phyloP scores from a whole-genome alignment of 2,113 vertebrate species.

The Tringa solitaria region DNA sequence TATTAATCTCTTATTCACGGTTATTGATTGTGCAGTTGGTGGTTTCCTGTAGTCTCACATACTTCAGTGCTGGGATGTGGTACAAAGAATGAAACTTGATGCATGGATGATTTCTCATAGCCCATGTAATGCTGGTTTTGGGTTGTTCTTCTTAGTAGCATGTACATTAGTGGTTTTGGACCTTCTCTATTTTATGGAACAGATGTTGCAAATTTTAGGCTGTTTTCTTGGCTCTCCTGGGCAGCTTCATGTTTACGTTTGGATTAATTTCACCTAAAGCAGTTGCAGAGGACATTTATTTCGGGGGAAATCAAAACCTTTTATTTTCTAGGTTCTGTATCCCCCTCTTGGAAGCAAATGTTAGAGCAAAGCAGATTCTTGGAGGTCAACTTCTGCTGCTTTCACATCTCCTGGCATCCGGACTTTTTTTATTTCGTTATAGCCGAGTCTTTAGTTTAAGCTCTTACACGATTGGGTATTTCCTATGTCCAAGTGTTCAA shows the following conservation, averaged over 20 bases:
- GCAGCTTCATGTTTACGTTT: neutral
- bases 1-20: neutral
- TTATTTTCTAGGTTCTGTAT: neutral
- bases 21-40: neutral
- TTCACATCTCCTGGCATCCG: neutral
- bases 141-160: neutral
- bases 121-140: neutral
- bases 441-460: neutral
- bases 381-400: neutral
- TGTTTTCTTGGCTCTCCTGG: neutral
- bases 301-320: neutral
- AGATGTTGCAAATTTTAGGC: neutral
- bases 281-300: neutral
- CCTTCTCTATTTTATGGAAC: neutral
- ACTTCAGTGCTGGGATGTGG: neutral
- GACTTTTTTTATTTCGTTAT: neutral
- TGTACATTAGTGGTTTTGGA: neutral
- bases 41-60: neutral
- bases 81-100: neutral
- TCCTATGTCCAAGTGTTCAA: neutral
- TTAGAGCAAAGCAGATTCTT: neutral
- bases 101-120: neutral
- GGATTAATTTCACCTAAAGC: neutral
- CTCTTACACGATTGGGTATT: neutral
- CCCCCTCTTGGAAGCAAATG: neutral